These are phyloP conservation scores for Arenaria interpres DNA, from an alignment of 2,113 vertebrate species.

Conservation along the genomic window DNA sequence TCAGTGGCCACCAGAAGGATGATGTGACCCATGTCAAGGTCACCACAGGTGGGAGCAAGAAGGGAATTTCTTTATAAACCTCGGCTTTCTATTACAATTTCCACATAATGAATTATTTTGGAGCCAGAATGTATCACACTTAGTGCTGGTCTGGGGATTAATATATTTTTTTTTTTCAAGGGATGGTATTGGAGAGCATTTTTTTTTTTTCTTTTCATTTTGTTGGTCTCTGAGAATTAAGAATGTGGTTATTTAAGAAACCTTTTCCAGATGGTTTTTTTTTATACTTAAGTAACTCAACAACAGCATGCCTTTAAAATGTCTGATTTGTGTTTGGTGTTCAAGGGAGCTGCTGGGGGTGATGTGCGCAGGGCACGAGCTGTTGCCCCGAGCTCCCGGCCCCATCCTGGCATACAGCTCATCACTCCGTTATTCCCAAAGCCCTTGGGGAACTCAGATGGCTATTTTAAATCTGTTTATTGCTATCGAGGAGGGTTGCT, in stretches of 20 bases:
- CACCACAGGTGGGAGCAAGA: neutral
- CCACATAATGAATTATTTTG: neutral
- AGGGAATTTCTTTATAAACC: neutral
- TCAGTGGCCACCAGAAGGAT: rapidly evolving
- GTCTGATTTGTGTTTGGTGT: neutral
- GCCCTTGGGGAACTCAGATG: neutral
- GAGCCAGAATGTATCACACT: neutral
- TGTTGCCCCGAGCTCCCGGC: neutral
- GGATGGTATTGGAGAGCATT: rapidly evolving
- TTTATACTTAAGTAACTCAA: neutral
- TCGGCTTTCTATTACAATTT: neutral
- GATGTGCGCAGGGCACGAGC: neutral
- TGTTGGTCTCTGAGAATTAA: neutral
- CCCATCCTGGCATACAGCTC: neutral
- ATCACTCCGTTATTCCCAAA: neutral
- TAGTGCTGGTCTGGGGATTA: neutral
- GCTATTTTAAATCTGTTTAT: neutral
- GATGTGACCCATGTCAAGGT: neutral
- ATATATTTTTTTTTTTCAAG: neutral
- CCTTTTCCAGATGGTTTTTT: neutral
- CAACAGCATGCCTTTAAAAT: neutral
- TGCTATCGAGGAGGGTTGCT: neutral
- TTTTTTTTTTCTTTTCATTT: neutral
- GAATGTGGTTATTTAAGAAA: neutral
- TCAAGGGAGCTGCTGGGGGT: neutral